phyloP scores from a whole-genome alignment of 2,113 vertebrate genomes.

The Upupa epops region DNA sequence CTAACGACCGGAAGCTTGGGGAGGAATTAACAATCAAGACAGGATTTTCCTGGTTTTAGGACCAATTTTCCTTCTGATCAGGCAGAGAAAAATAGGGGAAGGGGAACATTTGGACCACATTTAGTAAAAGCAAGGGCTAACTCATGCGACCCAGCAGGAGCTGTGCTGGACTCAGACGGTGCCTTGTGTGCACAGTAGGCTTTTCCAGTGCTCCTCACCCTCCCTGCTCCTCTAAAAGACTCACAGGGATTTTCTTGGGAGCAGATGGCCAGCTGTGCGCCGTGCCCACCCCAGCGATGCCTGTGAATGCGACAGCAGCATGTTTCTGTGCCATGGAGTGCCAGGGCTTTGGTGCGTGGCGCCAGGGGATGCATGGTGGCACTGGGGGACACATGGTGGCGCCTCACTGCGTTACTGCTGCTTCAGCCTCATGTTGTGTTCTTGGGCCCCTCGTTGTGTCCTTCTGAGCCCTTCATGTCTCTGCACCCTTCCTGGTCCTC shows the following conservation, averaged over 20 bases:
- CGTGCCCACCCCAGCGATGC: rapidly evolving
- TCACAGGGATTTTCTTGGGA: not conserved
- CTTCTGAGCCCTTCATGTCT: not conserved
- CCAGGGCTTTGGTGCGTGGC: not conserved
- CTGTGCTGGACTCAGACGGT: not conserved
- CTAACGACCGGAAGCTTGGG: rapidly evolving
- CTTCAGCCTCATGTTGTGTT: not conserved
- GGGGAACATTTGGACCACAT: not conserved
- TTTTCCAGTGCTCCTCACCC: rapidly evolving
- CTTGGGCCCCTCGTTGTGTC: rapidly evolving
- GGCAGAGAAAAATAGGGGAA: not conserved
- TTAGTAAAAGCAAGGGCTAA: not conserved
- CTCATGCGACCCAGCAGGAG: not conserved
- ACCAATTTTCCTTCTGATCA: not conserved
- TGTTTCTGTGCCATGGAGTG: rapidly evolving
- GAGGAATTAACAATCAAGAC: not conserved
- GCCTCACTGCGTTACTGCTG: not conserved
- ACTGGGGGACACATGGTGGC: rapidly evolving
- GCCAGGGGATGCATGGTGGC: rapidly evolving
- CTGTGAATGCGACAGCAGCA: not conserved
- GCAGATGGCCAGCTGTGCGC: not conserved
- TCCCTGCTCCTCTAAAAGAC: not conserved
- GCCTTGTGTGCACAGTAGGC: rapidly evolving
- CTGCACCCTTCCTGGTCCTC: rapidly evolving
- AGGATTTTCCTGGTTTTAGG: not conserved